Evolutionary conservation across 2,888 invertebrate species (phyloP), one percentile per base, ranked within the genome.

Genomic region (Drosophila seclusa): DNA sequence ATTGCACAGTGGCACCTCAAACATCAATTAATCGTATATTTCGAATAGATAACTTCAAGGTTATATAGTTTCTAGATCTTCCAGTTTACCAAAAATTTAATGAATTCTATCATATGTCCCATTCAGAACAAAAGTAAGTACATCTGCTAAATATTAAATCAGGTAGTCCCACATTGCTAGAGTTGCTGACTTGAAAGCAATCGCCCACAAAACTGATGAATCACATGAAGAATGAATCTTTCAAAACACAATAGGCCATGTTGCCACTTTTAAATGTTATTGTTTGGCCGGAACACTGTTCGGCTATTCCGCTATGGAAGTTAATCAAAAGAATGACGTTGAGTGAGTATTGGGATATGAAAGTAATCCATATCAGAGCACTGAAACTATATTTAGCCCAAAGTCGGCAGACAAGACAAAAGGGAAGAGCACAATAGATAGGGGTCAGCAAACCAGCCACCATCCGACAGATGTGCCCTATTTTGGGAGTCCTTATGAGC

Each of bases 131-230:
- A 7, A 24, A 16, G 16, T 45, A 24, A 21, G 4, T 4, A 24
- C 6, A 13, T 50, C 10, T 13, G 11, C 11, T 3, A 27, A 11
- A 50, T 6, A 13, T n/a, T 3, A 31, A n/a, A 6, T 29, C 7
- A 13, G 6, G 13, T 50, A n/a, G 29, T n/a, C 0, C 29, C 29
- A 50, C 29, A 6, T 50, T 50, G n/a, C 50, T 11, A 18, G 11
- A 18, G n/a, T 49, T 49, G n/a, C n/a, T 50, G 49, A 27, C 52
- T n/a, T 31, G 34, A 11, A 49, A 21, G 34, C 61, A 65, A 27
- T 66, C 60, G 58, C 8, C 45, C 52, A 63, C 61, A 76, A 78
- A 78, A 49, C 58, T 68, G 80, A 65, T 76, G 60, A 78, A 66
- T 78, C 78, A 80, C 65, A 54, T 52, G 34, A 40, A 31, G 29